Evolutionary conservation across 2,113 vertebrate species (phyloP).

Genomic region (Saguinus imperator): DNA sequence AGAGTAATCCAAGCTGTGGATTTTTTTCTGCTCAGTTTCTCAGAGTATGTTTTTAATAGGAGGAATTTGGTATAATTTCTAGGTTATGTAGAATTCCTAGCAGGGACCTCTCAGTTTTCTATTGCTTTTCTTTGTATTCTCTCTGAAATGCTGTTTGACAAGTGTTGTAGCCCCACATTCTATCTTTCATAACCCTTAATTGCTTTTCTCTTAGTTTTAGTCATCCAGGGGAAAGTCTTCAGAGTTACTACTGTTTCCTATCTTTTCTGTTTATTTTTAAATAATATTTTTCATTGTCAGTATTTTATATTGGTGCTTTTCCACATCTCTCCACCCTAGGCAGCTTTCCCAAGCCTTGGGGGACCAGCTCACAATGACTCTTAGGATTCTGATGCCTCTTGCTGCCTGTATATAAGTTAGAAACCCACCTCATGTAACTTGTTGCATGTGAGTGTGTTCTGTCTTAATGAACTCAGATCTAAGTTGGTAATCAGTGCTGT

Average conservation of each 20-base stretch:
- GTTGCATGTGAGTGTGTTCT: too few relatives aligned
- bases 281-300: background rate
- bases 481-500: too few relatives aligned
- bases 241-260: background rate
- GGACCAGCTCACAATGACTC: too few relatives aligned
- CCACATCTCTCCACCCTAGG: background rate
- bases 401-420: too few relatives aligned
- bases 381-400: too few relatives aligned
- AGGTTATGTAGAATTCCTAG: background rate
- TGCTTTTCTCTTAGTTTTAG: background rate
- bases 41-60: background rate
- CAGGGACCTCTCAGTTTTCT: background rate
- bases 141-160: background rate
- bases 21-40: background rate
- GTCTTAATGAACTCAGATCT: too few relatives aligned
- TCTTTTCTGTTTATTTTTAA: background rate
- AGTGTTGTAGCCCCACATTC: background rate
- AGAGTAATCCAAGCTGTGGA: background rate
- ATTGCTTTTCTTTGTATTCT: background rate
- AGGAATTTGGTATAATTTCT: background rate
- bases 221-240: background rate
- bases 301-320: background rate
- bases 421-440: too few relatives aligned
- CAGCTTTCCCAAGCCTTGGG: too few relatives aligned
- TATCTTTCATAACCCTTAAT: background rate